phyloP scores from a whole-genome alignment of 2,113 vertebrate species.

The Oenanthe melanoleuca region DNA sequence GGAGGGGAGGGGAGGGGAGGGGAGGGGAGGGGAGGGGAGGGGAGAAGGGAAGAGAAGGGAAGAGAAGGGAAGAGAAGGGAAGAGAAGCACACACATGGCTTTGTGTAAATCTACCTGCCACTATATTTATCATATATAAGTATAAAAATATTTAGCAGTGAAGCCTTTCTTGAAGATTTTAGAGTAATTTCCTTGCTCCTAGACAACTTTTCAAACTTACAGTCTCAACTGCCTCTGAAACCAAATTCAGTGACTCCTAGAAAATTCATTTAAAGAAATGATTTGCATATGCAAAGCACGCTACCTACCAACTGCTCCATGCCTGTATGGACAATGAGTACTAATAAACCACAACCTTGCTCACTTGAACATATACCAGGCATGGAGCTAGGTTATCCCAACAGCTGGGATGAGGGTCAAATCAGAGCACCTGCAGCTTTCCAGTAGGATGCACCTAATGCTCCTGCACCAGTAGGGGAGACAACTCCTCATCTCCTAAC shows the following conservation, averaged over 20 bases:
- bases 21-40: no score
- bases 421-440: neutral
- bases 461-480: neutral
- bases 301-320: neutral
- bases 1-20: no score
- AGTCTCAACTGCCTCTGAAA: neutral
- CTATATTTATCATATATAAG: neutral
- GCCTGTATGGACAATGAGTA: rapidly evolving
- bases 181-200: neutral
- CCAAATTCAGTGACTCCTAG: neutral
- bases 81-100: neutral
- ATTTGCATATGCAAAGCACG: neutral
- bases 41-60: no score
- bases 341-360: neutral
- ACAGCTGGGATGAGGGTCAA: neutral
- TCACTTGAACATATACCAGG: neutral
- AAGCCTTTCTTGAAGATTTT: neutral
- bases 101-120: neutral
- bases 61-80: no score
- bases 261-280: neutral
- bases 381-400: neutral
- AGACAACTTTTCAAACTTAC: neutral
- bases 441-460: neutral
- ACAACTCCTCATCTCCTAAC: neutral
- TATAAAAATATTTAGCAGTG: neutral